Evolutionary conservation across 1,140 invertebrate genomes (phyloP).

Genomic region (Adelges cooleyi): DNA sequence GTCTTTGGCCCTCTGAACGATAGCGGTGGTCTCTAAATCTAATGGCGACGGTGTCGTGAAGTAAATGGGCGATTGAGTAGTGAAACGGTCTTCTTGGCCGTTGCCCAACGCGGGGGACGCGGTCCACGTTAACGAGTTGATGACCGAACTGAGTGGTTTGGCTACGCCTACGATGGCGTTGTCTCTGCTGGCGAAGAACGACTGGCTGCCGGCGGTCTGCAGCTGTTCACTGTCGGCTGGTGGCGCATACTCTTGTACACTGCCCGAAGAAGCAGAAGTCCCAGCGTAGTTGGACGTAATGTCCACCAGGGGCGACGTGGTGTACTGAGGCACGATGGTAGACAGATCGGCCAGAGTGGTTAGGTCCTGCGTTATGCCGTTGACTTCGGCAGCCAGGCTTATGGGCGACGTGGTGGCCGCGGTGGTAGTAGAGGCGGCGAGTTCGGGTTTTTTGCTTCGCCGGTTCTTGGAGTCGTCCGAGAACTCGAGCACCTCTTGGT

Average conservation of each 20-base stretch:
- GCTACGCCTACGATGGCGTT: conserved; percentile 32
- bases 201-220: conserved; percentile 34
- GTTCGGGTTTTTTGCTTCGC: background rate
- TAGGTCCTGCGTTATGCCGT: background rate
- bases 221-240: conserved; percentile 33
- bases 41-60: background rate
- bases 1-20: conserved; percentile 49
- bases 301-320: conserved; percentile 1
- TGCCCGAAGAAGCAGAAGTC: background rate
- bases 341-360: background rate
- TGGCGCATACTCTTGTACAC: conserved; percentile 16
- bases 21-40: conserved; percentile 37
- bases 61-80: conserved; percentile 13
- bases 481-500: conserved; percentile 57
- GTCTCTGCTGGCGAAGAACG: conserved; percentile 36
- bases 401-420: background rate
- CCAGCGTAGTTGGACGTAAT: conserved; percentile 1
- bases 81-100: background rate
- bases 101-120: background rate
- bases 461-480: conserved; percentile 47
- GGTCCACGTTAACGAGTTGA: background rate
- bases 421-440: background rate
- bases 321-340: conserved; percentile 9
- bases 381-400: background rate
- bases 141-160: background rate